Evolutionary conservation across 1,140 invertebrate genomes (phyloP).

Genomic region (Cherax quadricarinatus): DNA sequence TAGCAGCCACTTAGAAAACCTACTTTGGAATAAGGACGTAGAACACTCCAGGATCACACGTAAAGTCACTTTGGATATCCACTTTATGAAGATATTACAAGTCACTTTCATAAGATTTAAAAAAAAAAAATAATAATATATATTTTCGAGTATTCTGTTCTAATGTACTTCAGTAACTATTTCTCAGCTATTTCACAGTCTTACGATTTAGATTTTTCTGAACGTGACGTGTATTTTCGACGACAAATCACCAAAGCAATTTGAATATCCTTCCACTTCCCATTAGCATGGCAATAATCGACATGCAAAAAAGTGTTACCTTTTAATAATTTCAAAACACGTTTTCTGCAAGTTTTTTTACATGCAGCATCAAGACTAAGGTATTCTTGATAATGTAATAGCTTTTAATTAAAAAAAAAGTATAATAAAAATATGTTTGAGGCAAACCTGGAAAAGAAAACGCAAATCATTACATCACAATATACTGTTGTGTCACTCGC

Average conservation of each 20-base stretch:
- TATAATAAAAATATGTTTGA: not conserved
- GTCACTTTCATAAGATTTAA: not conserved
- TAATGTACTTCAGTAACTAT: not conserved
- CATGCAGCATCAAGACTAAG: not conserved
- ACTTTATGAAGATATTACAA: not conserved
- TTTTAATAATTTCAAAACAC: not conserved
- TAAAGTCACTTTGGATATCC: not conserved
- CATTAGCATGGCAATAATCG: not conserved
- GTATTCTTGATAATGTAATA: not conserved
- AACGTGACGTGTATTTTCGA: too few species aligned
- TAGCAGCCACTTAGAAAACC: conserved; percentile 26
- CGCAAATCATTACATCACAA: too few species aligned
- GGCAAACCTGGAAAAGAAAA: not conserved
- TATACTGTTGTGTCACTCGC: too few species aligned
- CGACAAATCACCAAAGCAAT: not conserved
- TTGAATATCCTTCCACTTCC: not conserved
- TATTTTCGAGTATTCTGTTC: not conserved
- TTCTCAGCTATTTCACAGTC: not conserved
- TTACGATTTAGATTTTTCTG: not conserved
- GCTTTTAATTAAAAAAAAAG: not conserved
- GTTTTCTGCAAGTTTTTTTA: not conserved
- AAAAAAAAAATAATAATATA: not conserved
- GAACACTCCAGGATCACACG: not conserved
- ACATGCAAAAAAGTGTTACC: not conserved
- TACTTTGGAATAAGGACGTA: not conserved